phyloP scores from a whole-genome alignment of 1,140 invertebrate species.

The Bombus vancouverensis region DNA sequence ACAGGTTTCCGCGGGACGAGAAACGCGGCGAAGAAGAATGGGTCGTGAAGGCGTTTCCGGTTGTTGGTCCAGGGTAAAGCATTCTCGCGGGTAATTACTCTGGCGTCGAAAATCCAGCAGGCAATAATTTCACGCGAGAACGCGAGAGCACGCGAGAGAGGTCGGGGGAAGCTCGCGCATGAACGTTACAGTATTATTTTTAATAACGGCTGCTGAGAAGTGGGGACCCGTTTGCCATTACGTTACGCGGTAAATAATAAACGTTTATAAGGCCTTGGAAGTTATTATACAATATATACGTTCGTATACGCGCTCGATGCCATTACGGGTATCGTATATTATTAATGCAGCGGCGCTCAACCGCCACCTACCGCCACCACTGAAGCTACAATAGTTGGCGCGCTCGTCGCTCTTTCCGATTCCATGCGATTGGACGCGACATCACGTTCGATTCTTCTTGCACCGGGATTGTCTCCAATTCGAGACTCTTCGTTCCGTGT shows the following conservation, averaged over 20 bases:
- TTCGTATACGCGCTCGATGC: constrained; percentile 81
- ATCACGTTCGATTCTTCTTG: neutral
- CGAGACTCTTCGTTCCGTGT: neutral
- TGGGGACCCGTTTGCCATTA: constrained; percentile 79
- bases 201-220: constrained; percentile 70
- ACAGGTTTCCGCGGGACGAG: too few species aligned
- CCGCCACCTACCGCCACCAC: constrained; percentile 49
- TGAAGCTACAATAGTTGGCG: neutral
- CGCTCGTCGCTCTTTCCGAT: constrained; percentile 5
- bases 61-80: neutral
- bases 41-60: neutral
- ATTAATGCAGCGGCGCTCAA: constrained; percentile 83
- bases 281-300: constrained; percentile 83
- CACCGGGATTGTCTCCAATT: neutral
- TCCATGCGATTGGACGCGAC: too few species aligned
- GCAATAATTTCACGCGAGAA: constrained; percentile 52
- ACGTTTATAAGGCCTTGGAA: constrained; percentile 83
- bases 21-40: too few species aligned
- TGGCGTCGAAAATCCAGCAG: constrained; percentile 51
- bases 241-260: constrained; percentile 83
- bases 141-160: constrained; percentile 9
- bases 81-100: constrained; percentile 31
- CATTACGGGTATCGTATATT: constrained; percentile 83
- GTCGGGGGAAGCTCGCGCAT: constrained; percentile 11
- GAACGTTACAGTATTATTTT: constrained; percentile 67